These are phyloP conservation scores for Dryobates pubescens DNA, from an alignment of 2,797 vertebrate genomes.

Conservation along the genomic window DNA sequence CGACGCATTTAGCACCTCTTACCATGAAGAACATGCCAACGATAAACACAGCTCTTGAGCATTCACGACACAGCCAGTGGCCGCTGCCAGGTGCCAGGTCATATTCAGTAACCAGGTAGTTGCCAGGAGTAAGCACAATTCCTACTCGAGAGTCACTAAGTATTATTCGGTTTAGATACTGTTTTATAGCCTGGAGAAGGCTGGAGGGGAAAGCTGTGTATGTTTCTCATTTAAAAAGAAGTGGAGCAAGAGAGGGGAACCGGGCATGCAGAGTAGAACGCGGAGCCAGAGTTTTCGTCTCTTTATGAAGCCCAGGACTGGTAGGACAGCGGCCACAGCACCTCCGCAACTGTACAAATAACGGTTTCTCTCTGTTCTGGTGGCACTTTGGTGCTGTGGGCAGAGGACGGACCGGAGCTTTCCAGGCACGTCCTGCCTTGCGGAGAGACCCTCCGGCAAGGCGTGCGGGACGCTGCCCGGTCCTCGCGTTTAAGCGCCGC, in stretches of 20 bases:
- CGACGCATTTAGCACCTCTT: neutral
- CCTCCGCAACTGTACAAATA: neutral
- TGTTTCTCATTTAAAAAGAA: neutral
- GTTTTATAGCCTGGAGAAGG: neutral
- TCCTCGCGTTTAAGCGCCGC: neutral
- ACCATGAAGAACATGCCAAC: neutral
- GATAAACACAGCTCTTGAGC: neutral
- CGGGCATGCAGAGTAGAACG: neutral
- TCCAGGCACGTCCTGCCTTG: neutral
- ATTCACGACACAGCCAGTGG: neutral
- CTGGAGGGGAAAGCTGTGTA: neutral
- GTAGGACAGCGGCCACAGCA: neutral
- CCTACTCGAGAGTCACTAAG: neutral
- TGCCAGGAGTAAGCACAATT: neutral
- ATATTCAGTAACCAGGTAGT: neutral
- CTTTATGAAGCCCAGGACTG: neutral
- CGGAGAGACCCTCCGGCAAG: neutral
- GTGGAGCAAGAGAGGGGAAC: neutral
- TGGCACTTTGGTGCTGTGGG: neutral
- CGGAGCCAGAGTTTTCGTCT: neutral
- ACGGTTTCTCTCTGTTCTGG: neutral
- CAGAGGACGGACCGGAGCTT: neutral
- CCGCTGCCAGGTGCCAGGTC: neutral
- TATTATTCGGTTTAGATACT: neutral
- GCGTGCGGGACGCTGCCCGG: neutral